Base-by-base conservation (phyloP, 35 echinoderm and acorn worm genomes). In the Lytechinus pictus region DNA sequence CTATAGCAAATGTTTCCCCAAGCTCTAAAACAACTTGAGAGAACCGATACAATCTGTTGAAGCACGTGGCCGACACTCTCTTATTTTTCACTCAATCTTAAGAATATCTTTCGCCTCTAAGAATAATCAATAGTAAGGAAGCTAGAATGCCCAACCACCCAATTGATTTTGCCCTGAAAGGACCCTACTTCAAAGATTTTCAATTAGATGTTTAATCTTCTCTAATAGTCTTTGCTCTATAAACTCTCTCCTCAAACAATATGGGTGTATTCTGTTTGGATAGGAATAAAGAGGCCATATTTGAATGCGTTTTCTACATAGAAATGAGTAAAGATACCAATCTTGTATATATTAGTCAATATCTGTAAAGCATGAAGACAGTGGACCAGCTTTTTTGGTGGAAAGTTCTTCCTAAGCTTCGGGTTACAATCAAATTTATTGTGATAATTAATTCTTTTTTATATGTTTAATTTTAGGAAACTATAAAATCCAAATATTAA, bases 1-100 rank as follows among this genome's bases (percentile, higher is more conserved):
- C 66, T 79, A 79, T 79, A n/a, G 66, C 66, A 79, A 79, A 79
- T 79, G 66, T 79, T 79, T 79, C 66, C 66, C n/a, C 66, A 79
- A 79, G 66, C 66, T 24, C 66, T 79, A 11, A 10, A 79, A 2
- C 19, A 14, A 79, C 16, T 79, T 24, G 66, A 79, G 66, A 79
- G 66, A 79, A 79, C 66, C n/a, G 66, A 79, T 79, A 79, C 66
- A 79, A 79, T 79, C 19, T 24, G 16, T 19, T 79, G 66, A 79
- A 79, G 66, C 66, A n/a, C 66, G 66, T 79, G 66, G 19, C 66
- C 66, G 16, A 79, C 66, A 24, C 66, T 79, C 61, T 72, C 66
- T 79, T 79, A n/a, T 79, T 79, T 58, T 79, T 79, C 66, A 79
- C 66, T n/a, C 66, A 79, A 79, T 79, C 66, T 24, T 5, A 24